Conservation (phyloP, 1,140 invertebrate genomes). For the Trissolcus basalis region DNA sequence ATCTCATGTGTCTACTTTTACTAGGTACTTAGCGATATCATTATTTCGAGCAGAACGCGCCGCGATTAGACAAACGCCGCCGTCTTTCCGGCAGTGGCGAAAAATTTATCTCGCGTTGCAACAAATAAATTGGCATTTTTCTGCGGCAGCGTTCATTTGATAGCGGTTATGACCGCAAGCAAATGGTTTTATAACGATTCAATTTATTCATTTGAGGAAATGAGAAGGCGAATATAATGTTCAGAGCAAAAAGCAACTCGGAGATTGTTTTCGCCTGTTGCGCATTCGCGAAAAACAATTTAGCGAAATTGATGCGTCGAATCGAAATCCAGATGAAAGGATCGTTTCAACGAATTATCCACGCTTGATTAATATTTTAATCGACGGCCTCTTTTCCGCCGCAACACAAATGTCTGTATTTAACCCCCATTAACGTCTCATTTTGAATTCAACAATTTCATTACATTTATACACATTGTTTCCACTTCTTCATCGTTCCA, state of each 20-base stretch:
- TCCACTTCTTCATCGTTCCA: too few relatives aligned
- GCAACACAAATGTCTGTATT: too few relatives aligned
- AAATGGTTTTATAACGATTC: slow-evolving; percentile 31
- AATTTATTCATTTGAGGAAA: slow-evolving; percentile 26
- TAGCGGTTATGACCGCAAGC: slow-evolving; percentile 18
- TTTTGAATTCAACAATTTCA: too few relatives aligned
- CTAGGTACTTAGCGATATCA: slow-evolving; percentile 59
- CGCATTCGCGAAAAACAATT: slow-evolving; percentile 4
- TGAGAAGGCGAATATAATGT: slow-evolving; percentile 11
- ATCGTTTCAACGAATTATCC: neutral
- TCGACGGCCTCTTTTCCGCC: neutral
- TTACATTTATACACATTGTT: too few relatives aligned
- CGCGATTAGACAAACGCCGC: slow-evolving; percentile 46
- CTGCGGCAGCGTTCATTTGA: slow-evolving; percentile 15
- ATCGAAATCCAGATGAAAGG: neutral
- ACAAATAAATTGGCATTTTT: slow-evolving; percentile 39
- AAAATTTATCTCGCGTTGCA: slow-evolving; percentile 39
- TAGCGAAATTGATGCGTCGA: slow-evolving; percentile 3
- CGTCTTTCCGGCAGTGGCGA: slow-evolving; percentile 35
- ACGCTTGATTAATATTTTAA: neutral
- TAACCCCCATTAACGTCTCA: too few relatives aligned
- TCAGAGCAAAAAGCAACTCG: neutral
- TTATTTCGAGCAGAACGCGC: slow-evolving; percentile 56
- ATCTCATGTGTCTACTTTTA: slow-evolving; percentile 57
- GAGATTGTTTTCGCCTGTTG: slow-evolving; percentile 16